Conservation (phyloP, 2,888 invertebrate genomes). For the Thumatha senex region DNA sequence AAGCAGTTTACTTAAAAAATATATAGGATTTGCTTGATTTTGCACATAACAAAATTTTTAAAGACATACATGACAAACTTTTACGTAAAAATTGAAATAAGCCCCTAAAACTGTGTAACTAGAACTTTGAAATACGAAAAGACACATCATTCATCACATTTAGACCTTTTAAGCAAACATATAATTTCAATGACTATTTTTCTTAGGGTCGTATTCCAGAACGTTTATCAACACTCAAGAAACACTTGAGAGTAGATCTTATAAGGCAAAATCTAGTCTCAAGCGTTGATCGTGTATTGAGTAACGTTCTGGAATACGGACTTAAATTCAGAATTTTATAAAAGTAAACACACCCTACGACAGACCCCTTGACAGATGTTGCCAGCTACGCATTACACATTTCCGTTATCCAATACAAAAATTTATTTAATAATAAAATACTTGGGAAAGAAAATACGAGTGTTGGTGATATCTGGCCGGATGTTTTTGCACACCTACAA, state of each 20-base stretch:
- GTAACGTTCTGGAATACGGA: too few species aligned
- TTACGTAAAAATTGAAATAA: too few species aligned
- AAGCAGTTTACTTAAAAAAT: too few species aligned
- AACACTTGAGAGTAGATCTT: too few species aligned
- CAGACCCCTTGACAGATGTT: slow-evolving; percentile 3
- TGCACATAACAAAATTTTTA: too few species aligned
- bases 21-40: too few species aligned
- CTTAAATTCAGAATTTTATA: neutral
- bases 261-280: too few species aligned
- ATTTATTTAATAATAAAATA: slow-evolving; percentile 35
- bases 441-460: slow-evolving; percentile 20
- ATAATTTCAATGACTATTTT: neutral
- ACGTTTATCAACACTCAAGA: too few species aligned
- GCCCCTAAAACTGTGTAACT: too few species aligned
- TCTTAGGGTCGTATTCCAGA: neutral
- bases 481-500: slow-evolving; percentile 31
- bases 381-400: slow-evolving; percentile 19
- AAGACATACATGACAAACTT: too few species aligned
- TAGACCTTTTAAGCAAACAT: neutral
- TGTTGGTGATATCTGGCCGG: slow-evolving; percentile 27
- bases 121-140: neutral
- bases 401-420: slow-evolving; percentile 27
- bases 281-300: too few species aligned
- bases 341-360: neutral
- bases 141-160: too few species aligned